A percentile compares a stretch with the other conserved stretches of the same genome.
Conservation (phyloP, 2,888 invertebrate species). For the Pyralis farinalis region DNA sequence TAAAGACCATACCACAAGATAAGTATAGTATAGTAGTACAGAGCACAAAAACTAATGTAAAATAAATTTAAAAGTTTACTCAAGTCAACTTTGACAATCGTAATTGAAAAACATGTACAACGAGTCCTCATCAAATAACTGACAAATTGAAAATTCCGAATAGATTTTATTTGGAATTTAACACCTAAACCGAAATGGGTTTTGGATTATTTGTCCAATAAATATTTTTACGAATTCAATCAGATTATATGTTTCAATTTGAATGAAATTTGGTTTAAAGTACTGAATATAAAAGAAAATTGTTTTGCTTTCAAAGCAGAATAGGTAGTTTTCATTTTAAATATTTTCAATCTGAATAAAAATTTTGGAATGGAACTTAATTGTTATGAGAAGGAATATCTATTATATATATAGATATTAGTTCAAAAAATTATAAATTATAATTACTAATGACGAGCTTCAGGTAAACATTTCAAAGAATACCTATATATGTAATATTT, state of each 20-base stretch:
- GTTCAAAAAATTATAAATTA: not conserved
- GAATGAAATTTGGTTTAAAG: not conserved
- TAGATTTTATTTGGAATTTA: slow-evolving; percentile 1
- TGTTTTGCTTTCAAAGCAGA: no score
- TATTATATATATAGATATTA: not conserved
- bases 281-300: no score
- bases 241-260: slow-evolving; percentile 1
- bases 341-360: no score
- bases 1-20: no score
- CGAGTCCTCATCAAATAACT: not conserved
- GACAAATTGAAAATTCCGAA: not conserved
- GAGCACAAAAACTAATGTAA: no score
- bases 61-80: no score
- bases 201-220: not conserved
- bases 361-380: no score
- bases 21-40: no score
- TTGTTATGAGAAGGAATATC: no score
- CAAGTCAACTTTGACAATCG: not conserved
- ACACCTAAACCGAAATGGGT: not conserved
- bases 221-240: slow-evolving; percentile 1
- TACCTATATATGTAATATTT: not conserved
- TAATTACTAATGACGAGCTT: not conserved
- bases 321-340: no score
- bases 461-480: not conserved
- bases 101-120: slow-evolving; percentile 3